Percentiles rank a stretch among this genome's conserved stretches.
These are phyloP conservation scores for Drosophila mayri DNA, from an alignment of 1,140 invertebrate species.

Conservation along the genomic window DNA sequence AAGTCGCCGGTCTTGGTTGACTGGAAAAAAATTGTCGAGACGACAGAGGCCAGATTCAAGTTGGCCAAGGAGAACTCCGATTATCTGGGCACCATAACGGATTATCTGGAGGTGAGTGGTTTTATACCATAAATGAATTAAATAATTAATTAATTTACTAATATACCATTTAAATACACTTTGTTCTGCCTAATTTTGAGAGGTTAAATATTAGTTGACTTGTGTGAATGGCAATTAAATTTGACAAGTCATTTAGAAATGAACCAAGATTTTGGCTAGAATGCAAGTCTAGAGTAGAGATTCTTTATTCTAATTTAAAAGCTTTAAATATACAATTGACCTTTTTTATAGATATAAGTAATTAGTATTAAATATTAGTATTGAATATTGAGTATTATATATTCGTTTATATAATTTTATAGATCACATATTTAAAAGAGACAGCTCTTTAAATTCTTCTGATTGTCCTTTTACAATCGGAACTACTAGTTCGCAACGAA, in stretches of 20 bases:
- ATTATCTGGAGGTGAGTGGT: conserved; percentile 90
- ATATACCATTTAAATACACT: not conserved
- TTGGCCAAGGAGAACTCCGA: conserved; percentile 94
- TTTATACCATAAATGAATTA: too few species aligned
- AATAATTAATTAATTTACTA: too few species aligned
- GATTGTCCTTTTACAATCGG: not conserved
- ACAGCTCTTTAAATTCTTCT: not conserved
- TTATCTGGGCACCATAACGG: conserved; percentile 92
- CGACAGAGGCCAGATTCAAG: conserved; percentile 89
- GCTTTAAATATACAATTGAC: too few species aligned
- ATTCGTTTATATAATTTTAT: too few species aligned
- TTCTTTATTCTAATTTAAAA: not conserved
- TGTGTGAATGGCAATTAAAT: not conserved
- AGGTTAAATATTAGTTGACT: too few species aligned
- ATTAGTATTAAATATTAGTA: too few species aligned
- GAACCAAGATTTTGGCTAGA: not conserved
- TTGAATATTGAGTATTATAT: too few species aligned
- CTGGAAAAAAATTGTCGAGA: conserved; percentile 86
- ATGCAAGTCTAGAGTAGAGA: not conserved
- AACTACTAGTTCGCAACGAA: not conserved
- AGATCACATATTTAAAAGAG: not conserved
- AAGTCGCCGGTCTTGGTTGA: conserved; percentile 36
- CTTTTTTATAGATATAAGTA: too few species aligned
- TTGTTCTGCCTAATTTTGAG: not conserved
- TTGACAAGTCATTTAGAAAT: not conserved